Evolutionary conservation across 2,888 invertebrate species (phyloP).

Genomic region (Bruchidius siliquastri): DNA sequence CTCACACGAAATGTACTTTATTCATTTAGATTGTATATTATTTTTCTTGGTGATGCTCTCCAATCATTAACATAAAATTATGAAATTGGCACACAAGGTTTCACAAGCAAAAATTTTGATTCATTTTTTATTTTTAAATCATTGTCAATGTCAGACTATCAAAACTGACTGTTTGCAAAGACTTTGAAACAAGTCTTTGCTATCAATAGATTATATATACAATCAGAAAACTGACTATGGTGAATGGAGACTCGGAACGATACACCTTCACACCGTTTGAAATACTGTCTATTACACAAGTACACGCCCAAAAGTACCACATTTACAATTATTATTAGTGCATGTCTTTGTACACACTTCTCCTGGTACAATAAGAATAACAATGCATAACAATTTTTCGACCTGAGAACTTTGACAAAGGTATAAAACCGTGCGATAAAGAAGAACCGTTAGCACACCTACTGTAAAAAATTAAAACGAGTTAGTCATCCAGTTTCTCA

Average conservation of each 20-base stretch:
- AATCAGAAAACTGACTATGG: too few relatives aligned
- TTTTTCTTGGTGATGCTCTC: too few relatives aligned
- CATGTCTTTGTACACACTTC: neutral
- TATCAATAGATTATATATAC: too few relatives aligned
- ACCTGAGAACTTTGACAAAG: neutral
- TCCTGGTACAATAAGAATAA: neutral
- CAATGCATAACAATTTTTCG: neutral
- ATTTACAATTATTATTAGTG: neutral
- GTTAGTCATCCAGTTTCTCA: neutral
- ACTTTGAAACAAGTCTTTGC: too few relatives aligned
- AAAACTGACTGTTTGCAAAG: too few relatives aligned
- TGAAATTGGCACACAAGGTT: too few relatives aligned
- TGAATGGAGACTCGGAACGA: neutral
- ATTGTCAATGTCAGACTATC: too few relatives aligned
- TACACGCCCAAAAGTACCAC: neutral
- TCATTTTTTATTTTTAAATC: too few relatives aligned
- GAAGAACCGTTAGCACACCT: neutral
- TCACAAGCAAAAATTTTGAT: too few relatives aligned
- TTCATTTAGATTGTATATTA: too few relatives aligned
- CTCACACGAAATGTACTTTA: too few relatives aligned
- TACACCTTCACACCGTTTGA: neutral
- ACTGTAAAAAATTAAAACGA: neutral
- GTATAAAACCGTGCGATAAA: neutral
- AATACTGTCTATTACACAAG: neutral
- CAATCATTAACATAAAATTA: too few relatives aligned